A percentile compares a stretch with the other conserved stretches of the same genome.
Conservation (phyloP, 2,113 vertebrate genomes). For the Murina feae region DNA sequence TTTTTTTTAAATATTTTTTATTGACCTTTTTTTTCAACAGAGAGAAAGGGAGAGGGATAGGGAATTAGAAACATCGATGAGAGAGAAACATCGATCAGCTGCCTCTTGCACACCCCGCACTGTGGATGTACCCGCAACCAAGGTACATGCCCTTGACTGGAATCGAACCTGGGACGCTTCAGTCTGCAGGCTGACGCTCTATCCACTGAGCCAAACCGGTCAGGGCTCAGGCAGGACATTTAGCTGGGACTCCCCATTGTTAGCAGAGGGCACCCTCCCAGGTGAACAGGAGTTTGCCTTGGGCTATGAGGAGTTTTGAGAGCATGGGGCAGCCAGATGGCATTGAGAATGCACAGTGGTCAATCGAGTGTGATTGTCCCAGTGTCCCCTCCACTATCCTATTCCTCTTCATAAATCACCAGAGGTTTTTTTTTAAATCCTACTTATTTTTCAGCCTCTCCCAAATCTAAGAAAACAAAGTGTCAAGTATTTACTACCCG, state of each 20-base stretch:
- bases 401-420: background rate
- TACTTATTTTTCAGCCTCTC: background rate
- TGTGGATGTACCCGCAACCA: no score
- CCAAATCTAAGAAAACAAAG: background rate
- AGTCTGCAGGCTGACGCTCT: no score
- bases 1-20: no score
- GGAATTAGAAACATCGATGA: no score
- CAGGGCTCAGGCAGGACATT: background rate
- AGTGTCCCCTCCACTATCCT: background rate
- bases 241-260: background rate
- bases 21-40: no score
- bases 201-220: no score
- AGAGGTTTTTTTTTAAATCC: background rate
- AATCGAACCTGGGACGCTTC: no score
- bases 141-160: no score
- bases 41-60: no score
- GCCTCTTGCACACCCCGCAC: no score
- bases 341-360: background rate
- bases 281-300: background rate
- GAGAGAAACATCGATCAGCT: no score
- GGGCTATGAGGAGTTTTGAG: background rate
- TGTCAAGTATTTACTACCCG: background rate
- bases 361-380: background rate
- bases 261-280: background rate
- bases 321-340: background rate